phyloP scores from a whole-genome alignment of 2,888 invertebrate genomes.

The Poecilobothrus nobilitatus region DNA sequence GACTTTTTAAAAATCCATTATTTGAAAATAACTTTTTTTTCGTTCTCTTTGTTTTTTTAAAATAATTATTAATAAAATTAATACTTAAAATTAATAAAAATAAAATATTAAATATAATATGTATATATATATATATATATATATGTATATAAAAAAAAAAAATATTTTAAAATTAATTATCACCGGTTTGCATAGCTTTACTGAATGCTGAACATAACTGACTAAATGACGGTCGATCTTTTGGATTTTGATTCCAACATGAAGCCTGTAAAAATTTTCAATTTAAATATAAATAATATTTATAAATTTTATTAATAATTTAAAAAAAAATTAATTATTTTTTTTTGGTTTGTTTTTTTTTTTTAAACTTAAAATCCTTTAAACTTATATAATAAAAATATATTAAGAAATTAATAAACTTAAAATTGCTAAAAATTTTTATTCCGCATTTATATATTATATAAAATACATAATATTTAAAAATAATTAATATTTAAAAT shows the following conservation, averaged over 20 bases:
- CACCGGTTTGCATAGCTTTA: conserved; percentile 41
- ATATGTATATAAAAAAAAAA: too few species aligned
- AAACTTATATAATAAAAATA: too few species aligned
- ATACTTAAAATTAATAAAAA: neutral
- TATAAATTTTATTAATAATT: too few species aligned
- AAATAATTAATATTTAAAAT: too few species aligned
- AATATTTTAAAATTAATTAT: conserved; percentile 24
- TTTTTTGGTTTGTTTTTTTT: too few species aligned
- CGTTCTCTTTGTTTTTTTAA: neutral
- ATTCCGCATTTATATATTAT: too few species aligned
- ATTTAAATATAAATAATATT: conserved; percentile 11
- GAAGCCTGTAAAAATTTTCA: conserved; percentile 32
- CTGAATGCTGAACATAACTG: conserved; percentile 41
- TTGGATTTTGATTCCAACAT: conserved; percentile 41
- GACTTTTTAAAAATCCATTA: neutral
- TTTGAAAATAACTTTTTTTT: neutral
- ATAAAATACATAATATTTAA: too few species aligned
- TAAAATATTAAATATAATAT: neutral
- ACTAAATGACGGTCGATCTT: conserved; percentile 43
- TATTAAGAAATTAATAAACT: too few species aligned
- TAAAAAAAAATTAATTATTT: conserved; percentile 10
- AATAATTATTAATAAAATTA: neutral
- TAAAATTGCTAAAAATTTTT: too few species aligned
- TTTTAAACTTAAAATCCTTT: too few species aligned
- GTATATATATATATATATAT: too few species aligned